Evolutionary conservation across 2,888 invertebrate species (phyloP), one percentile per base, ranked within the genome.

Genomic region (Sminthurides aquaticus): DNA sequence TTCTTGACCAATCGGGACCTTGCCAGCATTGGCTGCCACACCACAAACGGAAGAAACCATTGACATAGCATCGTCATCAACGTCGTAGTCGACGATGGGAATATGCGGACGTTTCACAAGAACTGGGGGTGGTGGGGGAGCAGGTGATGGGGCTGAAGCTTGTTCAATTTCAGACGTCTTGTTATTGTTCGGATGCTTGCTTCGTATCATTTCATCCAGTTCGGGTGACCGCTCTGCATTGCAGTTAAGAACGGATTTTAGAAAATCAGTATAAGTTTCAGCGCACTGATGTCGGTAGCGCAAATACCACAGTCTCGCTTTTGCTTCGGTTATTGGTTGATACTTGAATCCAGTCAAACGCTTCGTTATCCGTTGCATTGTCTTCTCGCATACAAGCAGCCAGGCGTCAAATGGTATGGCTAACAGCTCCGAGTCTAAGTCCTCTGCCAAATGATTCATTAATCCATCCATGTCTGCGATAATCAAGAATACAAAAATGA

Each of bases 291-390:
- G 5, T n/a, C 54, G 5, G 54, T 52, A 52, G 11, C 54, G 54
- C 20, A 52, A n/a, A n/a, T 52, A 52, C 54, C 54, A 52, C 54
- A 52, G 11, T 52, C 54, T 5, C 20, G 54, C 54, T n/a, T 52
- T 52, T 5, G 5, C 54, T 22, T 52, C 54, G 5, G 54, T 5
- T 11, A 52, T 52, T 52, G 5, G 11, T n/a, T n/a, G 11, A 8
- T 11, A 52, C 24, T 15, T n/a, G 11, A 20, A 5, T 52, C 24
- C 24, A 15, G 54, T 5, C 11, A 20, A n/a, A 15, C n/a, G 3
- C 24, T 22, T 22, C n/a, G 20, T 52, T 8, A 52, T 8, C n/a
- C n/a, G 3, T 52, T 52, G 11, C 20, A 5, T n/a, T n/a, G 54
- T 52, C n/a, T n/a, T 52, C 20, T 52, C 24, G 20, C 54, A 52